Evolutionary conservation across 1,140 invertebrate species (phyloP), one percentile per base, ranked within the genome.

Genomic region (Brachionus sp.): DNA sequence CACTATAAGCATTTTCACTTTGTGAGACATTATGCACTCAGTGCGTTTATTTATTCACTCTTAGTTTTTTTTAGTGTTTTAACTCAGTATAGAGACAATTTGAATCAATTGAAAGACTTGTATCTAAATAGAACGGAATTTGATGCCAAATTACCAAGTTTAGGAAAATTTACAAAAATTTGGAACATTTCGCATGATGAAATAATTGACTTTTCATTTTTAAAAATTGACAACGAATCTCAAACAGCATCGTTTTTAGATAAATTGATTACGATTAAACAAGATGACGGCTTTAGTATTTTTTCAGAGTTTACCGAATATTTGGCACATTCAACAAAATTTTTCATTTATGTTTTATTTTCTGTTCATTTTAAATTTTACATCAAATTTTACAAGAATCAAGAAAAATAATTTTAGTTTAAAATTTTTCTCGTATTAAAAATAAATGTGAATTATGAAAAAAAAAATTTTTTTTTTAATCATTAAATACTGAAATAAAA

Each of bases 1-100:
- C 70, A 75, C 29, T 75, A 50, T 75, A 75, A 75, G 12, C 70
- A 75, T 75, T 75, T 75, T 25, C 70, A 75, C 44, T 75, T 75
- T 75, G 70, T 75, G 4, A 13, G 70, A 4, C 70, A 75, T 25
- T 75, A 46, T 75, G 70, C 70, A 7, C 70, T 75, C 5, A 44
- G 9, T 46, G 42, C 70, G 16, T 29, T 75, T 6, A 12, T 75
- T 75, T 75, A 75, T 75, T 10, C 70, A 3, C 9, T 75, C 12
- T 35, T 75, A 25, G 7, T 75, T 1, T 46, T 19, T 23, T 23
- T 12, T 46, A 46, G 39, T 33, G 39, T 75, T 12, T 25, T 75
- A 5, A 12, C 19, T n/a, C 39, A 75, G 35, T 70, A 70, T 23
- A 37, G 35, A 35, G 37, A 37, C 7, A 66, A 66, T 66, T 37